These are phyloP conservation scores for Zonitis immaculata DNA, from an alignment of 2,888 invertebrate genomes.

Conservation along the genomic window DNA sequence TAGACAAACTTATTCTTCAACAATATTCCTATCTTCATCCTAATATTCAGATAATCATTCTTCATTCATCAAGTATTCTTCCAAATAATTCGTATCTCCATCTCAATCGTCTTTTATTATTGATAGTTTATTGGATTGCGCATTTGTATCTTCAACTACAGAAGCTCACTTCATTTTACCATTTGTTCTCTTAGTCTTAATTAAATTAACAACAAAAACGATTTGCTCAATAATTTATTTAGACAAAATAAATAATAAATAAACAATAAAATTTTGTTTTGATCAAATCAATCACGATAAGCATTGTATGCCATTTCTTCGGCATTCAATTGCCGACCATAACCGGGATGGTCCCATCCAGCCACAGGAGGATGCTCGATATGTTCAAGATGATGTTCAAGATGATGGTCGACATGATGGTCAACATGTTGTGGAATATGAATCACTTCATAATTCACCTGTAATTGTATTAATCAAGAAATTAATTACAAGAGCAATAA, in stretches of 20 bases:
- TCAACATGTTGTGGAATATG: conserved; percentile 73
- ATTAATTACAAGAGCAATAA: neutral
- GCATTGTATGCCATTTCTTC: conserved; percentile 59
- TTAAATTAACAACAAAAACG: too few relatives aligned
- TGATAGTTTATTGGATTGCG: too few relatives aligned
- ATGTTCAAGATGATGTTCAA: conserved; percentile 46
- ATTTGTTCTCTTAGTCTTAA: too few relatives aligned
- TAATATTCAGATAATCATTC: too few relatives aligned
- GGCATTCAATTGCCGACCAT: conserved; percentile 57
- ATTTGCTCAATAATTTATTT: conserved; percentile 22
- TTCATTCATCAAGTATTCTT: too few relatives aligned
- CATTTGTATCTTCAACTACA: too few relatives aligned
- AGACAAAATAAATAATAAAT: conserved; percentile 28
- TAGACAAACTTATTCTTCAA: too few relatives aligned
- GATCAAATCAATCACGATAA: conserved; percentile 27
- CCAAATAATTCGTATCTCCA: too few relatives aligned
- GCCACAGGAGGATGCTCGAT: conserved; percentile 44
- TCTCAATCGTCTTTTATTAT: too few relatives aligned
- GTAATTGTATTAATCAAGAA: conserved; percentile 1
- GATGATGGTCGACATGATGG: conserved; percentile 58
- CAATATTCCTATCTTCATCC: too few relatives aligned
- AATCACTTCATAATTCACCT: conserved; percentile 78
- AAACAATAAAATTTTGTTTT: conserved; percentile 20
- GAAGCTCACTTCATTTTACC: too few relatives aligned
- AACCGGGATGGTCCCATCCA: conserved; percentile 54